phyloP scores from a whole-genome alignment of 2,888 invertebrate genomes.

The Ceriagrion tenellum region DNA sequence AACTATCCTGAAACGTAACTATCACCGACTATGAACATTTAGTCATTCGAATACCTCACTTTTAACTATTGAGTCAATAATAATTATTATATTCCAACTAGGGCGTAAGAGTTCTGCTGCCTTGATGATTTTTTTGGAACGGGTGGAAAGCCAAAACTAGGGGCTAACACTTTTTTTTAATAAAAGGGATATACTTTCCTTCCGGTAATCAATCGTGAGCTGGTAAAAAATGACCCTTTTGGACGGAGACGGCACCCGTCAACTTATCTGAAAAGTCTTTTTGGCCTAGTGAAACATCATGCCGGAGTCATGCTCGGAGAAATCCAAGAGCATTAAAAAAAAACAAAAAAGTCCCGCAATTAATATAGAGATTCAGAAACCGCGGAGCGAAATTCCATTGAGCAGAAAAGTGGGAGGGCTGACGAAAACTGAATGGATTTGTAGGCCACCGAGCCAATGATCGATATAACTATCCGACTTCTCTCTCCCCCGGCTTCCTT shows the following conservation, averaged over 20 bases:
- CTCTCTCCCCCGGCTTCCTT: neutral
- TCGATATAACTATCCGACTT: constrained; percentile 34
- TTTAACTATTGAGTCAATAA: too few species aligned
- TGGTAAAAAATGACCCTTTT: neutral
- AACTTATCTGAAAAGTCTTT: neutral
- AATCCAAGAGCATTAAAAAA: neutral
- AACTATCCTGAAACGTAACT: too few species aligned
- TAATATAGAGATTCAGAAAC: neutral
- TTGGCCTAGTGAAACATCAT: neutral
- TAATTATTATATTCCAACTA: too few species aligned
- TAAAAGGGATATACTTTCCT: neutral
- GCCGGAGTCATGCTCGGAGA: neutral
- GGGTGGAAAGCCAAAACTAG: neutral
- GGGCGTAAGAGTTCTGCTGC: too few species aligned
- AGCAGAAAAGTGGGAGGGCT: neutral
- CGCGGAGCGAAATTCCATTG: constrained; percentile 23
- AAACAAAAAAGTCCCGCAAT: neutral
- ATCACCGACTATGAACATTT: too few species aligned
- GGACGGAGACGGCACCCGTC: neutral
- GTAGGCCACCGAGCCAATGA: constrained; percentile 56
- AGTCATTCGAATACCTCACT: too few species aligned
- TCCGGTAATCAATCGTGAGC: neutral
- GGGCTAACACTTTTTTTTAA: neutral
- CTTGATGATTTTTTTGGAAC: too few species aligned
- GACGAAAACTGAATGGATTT: constrained; percentile 58